Evolutionary conservation across 2,797 vertebrate genomes (phyloP), one percentile per base, ranked within the genome.

Genomic region (Caiman crocodilus): DNA sequence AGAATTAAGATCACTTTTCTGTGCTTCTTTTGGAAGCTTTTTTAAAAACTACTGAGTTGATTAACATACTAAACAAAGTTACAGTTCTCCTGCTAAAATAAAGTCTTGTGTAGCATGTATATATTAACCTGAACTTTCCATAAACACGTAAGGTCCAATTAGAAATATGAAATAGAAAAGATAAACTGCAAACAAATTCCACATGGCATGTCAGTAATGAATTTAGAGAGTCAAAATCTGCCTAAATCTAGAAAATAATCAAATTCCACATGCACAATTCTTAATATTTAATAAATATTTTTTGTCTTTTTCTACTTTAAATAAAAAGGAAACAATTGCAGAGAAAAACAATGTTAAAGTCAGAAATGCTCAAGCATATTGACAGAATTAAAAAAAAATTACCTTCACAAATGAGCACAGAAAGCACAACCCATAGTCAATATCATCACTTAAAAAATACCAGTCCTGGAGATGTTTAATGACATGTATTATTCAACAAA

Each of bases 401-500:
- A 73, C 17, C 67, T 82, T 69, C 7, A 61, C 88, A 90, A 93
- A 18, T 3, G 78, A 87, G 3, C 32, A 2, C 82, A 50, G 71
- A 75, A 1, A 87, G 25, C 61, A 77, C 1, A 61, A 86, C 0
- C 76, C 8, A 14, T 71, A 75, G 55, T 81, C 56, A 81, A 71
- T 82, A 92, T 59, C 3, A 59, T 30, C 1, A 64, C 8, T 35
- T 88, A 58, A 32, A 14, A 75, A 21, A 6, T 25, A 32, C 25
- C n/a, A 28, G 30, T 79, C 30, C 18, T 35, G 84, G 80, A 92
- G 60, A 79, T 28, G 71, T 90, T 85, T 94, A 85, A 94, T 86
- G 91, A 1, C 1, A 76, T 64, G 61, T 91, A 87, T 86, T 92
- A 90, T 88, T 87, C 92, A 94, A 87, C 18, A 86, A 3, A 71